These are phyloP conservation scores for Ptychoptera albimana DNA, from an alignment of 2,888 invertebrate species.

Conservation along the genomic window DNA sequence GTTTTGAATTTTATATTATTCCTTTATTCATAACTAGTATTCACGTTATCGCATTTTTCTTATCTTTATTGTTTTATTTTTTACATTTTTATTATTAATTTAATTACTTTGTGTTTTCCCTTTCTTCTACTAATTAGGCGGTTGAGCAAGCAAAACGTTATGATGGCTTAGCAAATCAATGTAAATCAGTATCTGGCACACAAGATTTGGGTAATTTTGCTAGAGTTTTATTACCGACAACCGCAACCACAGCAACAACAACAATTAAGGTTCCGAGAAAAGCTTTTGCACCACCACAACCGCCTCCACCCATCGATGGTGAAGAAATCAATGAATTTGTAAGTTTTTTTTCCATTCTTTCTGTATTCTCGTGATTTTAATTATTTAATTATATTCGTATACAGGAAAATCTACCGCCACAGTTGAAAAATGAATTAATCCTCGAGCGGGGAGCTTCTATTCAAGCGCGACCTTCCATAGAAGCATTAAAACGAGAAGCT, in stretches of 20 bases:
- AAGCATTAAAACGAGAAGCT: slow-evolving; percentile 68
- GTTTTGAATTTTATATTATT: background rate
- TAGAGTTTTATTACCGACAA: slow-evolving; percentile 40
- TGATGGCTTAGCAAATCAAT: slow-evolving; percentile 61
- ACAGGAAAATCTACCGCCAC: slow-evolving; percentile 53
- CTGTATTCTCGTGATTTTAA: too few species aligned
- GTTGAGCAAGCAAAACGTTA: slow-evolving; percentile 72
- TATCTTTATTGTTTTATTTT: too few species aligned
- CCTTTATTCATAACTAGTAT: too few species aligned
- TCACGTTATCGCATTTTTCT: too few species aligned
- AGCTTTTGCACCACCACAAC: slow-evolving; percentile 50
- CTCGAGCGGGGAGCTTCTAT: slow-evolving; percentile 57
- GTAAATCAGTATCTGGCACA: slow-evolving; percentile 48
- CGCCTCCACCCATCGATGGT: slow-evolving; percentile 35
- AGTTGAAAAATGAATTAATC: slow-evolving; percentile 69
- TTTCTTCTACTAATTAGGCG: slow-evolving; percentile 35
- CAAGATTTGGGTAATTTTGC: slow-evolving; percentile 50
- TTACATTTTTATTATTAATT: background rate
- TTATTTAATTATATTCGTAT: too few species aligned
- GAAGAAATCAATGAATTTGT: slow-evolving; percentile 33
- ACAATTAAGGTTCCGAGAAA: slow-evolving; percentile 30
- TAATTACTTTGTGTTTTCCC: slow-evolving; percentile 11
- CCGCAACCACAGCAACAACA: slow-evolving; percentile 25
- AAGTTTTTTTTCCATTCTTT: slow-evolving; percentile 17
- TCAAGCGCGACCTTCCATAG: slow-evolving; percentile 56